Conservation (phyloP, 37 sponge, comb jelly and placozoan species). For the Halisarca cf. caerulea region DNA sequence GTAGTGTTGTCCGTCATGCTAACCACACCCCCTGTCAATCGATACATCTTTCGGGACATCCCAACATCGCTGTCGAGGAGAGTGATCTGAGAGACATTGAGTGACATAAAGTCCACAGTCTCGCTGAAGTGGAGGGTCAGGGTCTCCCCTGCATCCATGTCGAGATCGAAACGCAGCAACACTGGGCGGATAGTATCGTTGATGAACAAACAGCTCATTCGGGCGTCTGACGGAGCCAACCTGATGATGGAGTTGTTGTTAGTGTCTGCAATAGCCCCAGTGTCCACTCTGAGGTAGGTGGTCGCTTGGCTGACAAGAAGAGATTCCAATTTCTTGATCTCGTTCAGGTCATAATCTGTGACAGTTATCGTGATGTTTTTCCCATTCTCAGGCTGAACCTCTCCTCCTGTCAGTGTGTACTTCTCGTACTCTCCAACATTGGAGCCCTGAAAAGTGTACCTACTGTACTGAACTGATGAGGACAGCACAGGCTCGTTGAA, state of each 20-base stretch:
- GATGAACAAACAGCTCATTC: conserved; percentile 35
- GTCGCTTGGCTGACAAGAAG: conserved; percentile 46
- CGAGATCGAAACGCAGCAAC: conserved; percentile 71
- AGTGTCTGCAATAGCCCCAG: conserved; percentile 75
- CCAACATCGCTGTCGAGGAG: conserved; percentile 54
- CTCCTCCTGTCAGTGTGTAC: conserved; percentile 67
- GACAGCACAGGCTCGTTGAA: conserved; percentile 87
- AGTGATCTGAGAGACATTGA: conserved; percentile 54
- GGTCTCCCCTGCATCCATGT: conserved; percentile 57
- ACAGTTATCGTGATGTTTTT: conserved; percentile 40
- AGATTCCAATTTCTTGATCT: conserved; percentile 74
- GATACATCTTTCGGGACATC: conserved; percentile 25
- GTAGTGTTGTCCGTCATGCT: conserved; percentile 51
- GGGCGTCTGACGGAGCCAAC: conserved; percentile 27
- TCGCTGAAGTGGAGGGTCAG: conserved; percentile 81
- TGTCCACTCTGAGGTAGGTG: conserved; percentile 49
- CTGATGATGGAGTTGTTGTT: conserved; percentile 49
- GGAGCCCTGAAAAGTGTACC: conserved; percentile 49
- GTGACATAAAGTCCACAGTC: conserved; percentile 72
- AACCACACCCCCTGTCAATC: conserved; percentile 53
- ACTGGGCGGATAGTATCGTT: conserved; percentile 68
- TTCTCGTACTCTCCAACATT: not conserved
- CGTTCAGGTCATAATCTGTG: conserved; percentile 66
- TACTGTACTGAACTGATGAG: conserved; percentile 37
- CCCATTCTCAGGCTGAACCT: conserved; percentile 68